Evolutionary conservation across 1,140 invertebrate genomes (phyloP).

Genomic region (Adoxophyes honmai): DNA sequence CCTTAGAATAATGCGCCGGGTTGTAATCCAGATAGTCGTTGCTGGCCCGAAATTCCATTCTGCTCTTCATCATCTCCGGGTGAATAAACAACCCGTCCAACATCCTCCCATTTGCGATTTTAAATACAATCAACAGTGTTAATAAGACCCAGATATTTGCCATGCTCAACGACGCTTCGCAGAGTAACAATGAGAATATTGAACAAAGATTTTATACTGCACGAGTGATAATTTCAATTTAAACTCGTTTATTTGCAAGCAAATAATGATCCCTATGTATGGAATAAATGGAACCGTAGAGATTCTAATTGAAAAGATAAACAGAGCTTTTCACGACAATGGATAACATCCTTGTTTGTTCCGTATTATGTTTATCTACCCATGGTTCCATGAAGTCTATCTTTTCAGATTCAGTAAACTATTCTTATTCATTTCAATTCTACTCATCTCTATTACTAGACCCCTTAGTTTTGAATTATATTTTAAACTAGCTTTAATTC

Average conservation of each 20-base stretch:
- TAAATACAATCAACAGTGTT: slow-evolving; percentile 20
- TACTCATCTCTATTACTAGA: too few species aligned
- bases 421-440: too few species aligned
- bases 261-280: neutral
- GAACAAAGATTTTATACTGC: slow-evolving; percentile 6
- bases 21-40: slow-evolving; percentile 55
- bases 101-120: slow-evolving; percentile 17
- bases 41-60: slow-evolving; percentile 27
- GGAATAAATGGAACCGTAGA: neutral
- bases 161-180: neutral
- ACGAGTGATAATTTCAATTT: slow-evolving; percentile 4
- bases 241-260: slow-evolving; percentile 4
- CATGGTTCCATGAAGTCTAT: too few species aligned
- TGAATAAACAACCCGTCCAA: slow-evolving; percentile 42
- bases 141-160: slow-evolving; percentile 3
- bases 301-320: neutral
- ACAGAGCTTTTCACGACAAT: neutral
- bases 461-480: too few species aligned
- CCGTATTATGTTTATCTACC: neutral
- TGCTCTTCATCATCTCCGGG: slow-evolving; percentile 46
- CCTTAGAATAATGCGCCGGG: slow-evolving; percentile 27
- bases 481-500: too few species aligned
- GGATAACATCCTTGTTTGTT: neutral
- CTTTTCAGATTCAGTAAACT: too few species aligned
- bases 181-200: neutral